Base-by-base conservation (phyloP, 2,888 invertebrate genomes). In the Xylophagus ater region DNA sequence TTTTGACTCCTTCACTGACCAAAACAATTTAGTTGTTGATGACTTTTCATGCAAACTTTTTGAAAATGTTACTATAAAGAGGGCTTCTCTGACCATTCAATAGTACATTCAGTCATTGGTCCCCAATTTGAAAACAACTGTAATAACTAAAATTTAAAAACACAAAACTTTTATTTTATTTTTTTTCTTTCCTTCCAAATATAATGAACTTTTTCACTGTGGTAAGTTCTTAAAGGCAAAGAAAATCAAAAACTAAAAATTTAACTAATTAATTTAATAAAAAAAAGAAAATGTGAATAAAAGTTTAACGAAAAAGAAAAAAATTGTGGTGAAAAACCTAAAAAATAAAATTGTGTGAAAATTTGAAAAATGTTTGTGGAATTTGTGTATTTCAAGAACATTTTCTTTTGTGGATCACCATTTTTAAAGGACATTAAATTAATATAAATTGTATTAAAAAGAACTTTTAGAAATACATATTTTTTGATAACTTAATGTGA, bases 181-280 rank as follows among this genome's bases (percentile, higher is more conserved):
- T 50, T 58, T 53, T 57, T 61, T 58, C 55, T 32, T 41, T 30
- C 41, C 36, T 32, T 43, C 24, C 56, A 59, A 57, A 57, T 53
- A 61, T 56, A 59, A 65, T 65, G 65, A 65, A 65, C 60, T 65
- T 63, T 62, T 65, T 65, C 58, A 61, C 62, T 55, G 64, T 65
- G 63, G 65, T 65, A 61, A 65, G 65, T 61, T 44, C 24, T 20
- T 23, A 10, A 14, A 7, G 30, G 8, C 10, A n/a, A 4, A 29
- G 9, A 14, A 9, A 13, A 29, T 29, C 15, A 28, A 23, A 23
- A 23, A 14, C 20, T 20, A 32, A 13, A 10, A 17, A 10, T 13
- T 26, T 8, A 10, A 29, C 7, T 21, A 8, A 25, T 24, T 14
- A 7, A 31, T 15, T 14, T 24, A 13, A 21, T n/a, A 8, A 17